Evolutionary conservation across 2,888 invertebrate genomes (phyloP).

Genomic region (Dromius quadrimaculatus): DNA sequence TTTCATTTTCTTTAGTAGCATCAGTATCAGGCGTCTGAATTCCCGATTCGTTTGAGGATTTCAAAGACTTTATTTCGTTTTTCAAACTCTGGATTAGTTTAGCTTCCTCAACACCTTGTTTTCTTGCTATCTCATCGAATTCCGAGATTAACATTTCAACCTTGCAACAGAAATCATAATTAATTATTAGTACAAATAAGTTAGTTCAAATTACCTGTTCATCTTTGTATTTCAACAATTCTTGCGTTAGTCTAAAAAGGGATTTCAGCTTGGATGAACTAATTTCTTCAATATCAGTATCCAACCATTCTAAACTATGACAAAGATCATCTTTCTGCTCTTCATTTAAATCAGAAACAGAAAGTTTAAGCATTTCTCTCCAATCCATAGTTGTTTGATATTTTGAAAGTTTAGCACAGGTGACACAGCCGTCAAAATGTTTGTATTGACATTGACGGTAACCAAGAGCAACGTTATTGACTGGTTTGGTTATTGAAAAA

Average conservation of each 20-base stretch:
- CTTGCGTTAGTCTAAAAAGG: constrained; percentile 74
- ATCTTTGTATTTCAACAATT: constrained; percentile 76
- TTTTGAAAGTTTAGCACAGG: constrained; percentile 10
- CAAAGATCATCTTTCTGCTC: constrained; percentile 75
- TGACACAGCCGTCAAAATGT: constrained; percentile 43
- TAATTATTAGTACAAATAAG: constrained; percentile 48
- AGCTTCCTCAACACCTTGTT: constrained; percentile 66
- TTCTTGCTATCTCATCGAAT: constrained; percentile 68
- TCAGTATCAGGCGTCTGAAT: constrained; percentile 55
- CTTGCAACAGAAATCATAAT: no score
- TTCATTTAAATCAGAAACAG: constrained; percentile 70
- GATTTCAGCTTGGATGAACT: constrained; percentile 71
- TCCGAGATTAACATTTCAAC: constrained; percentile 69
- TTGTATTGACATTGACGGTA: constrained; percentile 68
- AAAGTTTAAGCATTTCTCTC: constrained; percentile 70
- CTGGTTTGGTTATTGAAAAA: constrained; percentile 11
- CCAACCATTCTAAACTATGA: constrained; percentile 73
- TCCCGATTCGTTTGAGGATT: constrained; percentile 55
- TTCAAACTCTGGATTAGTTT: constrained; percentile 60
- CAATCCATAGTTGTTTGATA: constrained; percentile 67
- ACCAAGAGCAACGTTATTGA: constrained; percentile 60
- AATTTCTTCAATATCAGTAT: constrained; percentile 71
- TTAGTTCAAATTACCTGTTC: constrained; percentile 71
- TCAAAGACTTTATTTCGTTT: constrained; percentile 62
- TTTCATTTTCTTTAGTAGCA: constrained; percentile 65